These are phyloP conservation scores for Ophioninae sp. DNA, from an alignment of 2,888 invertebrate genomes.

Conservation along the genomic window DNA sequence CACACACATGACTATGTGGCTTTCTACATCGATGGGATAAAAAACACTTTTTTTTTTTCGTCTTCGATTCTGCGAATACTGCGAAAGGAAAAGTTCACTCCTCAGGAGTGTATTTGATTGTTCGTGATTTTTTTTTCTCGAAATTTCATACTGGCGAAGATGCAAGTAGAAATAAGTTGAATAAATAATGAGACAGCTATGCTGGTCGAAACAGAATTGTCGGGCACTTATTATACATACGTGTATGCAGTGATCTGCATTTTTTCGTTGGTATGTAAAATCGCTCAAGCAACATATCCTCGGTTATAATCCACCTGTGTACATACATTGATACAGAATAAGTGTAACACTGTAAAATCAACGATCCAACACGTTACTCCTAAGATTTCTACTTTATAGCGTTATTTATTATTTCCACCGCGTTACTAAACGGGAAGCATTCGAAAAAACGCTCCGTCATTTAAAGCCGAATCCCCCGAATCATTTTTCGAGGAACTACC, in stretches of 20 bases:
- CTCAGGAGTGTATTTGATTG: not conserved
- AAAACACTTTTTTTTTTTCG: not conserved
- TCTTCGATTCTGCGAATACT: not conserved
- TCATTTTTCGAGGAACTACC: too few relatives aligned
- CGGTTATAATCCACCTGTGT: slow-evolving; percentile 70
- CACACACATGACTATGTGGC: slow-evolving; percentile 49
- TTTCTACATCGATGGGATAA: not conserved
- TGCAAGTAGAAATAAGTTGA: not conserved
- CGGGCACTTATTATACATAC: slow-evolving; percentile 5
- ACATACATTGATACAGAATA: slow-evolving; percentile 30
- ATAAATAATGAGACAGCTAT: not conserved
- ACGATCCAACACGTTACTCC: too few relatives aligned
- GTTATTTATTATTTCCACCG: too few relatives aligned
- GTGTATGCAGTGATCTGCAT: slow-evolving; percentile 43
- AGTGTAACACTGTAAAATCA: too few relatives aligned
- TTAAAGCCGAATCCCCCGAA: too few relatives aligned
- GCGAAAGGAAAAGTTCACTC: slow-evolving; percentile 1
- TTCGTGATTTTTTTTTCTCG: not conserved
- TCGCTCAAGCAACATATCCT: slow-evolving; percentile 78
- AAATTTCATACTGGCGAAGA: not conserved
- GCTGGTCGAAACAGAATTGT: slow-evolving; percentile 13
- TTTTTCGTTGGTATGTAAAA: slow-evolving; percentile 68
- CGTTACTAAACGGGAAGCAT: too few relatives aligned
- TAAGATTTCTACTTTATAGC: too few relatives aligned
- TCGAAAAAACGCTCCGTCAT: too few relatives aligned